Percentiles rank a stretch among this genome's conserved stretches.
phyloP scores from a whole-genome alignment of 2,888 invertebrate genomes.

The Oscheius sp. region DNA sequence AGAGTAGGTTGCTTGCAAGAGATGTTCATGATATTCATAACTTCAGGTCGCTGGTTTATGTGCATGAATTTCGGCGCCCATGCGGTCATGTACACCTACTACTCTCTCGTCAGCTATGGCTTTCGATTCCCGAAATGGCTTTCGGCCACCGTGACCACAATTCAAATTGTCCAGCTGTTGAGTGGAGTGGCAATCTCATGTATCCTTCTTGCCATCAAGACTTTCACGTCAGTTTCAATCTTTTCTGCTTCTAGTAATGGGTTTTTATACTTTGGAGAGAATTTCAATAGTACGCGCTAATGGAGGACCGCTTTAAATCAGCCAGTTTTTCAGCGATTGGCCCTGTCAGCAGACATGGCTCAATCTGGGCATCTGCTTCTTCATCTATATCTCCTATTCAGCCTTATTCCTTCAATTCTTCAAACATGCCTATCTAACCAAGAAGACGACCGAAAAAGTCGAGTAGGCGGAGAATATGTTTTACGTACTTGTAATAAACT shows the following conservation, averaged over 20 bases:
- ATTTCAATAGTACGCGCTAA: no score
- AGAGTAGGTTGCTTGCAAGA: no score
- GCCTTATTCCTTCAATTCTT: slow-evolving; percentile 33
- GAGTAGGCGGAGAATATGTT: not conserved
- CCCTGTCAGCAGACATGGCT: slow-evolving; percentile 32
- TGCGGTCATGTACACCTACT: slow-evolving; percentile 36
- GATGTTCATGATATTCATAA: no score
- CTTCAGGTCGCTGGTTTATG: slow-evolving; percentile 31
- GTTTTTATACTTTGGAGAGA: no score
- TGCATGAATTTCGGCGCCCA: slow-evolving; percentile 38
- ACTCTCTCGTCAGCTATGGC: slow-evolving; percentile 15
- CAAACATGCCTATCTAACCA: slow-evolving; percentile 4
- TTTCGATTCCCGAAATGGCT: slow-evolving; percentile 20
- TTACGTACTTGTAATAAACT: not conserved
- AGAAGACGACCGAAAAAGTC: not conserved
- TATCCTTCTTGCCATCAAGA: slow-evolving; percentile 25
- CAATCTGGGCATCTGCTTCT: slow-evolving; percentile 34
- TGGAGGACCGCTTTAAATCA: not conserved
- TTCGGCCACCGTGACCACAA: slow-evolving; percentile 28
- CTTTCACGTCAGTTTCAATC: slow-evolving; percentile 25
- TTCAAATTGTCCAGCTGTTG: slow-evolving; percentile 33
- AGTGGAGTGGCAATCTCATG: slow-evolving; percentile 20
- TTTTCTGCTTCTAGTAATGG: not conserved
- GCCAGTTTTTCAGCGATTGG: slow-evolving; percentile 16
- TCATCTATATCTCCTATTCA: slow-evolving; percentile 33